phyloP scores from a whole-genome alignment of 2,888 invertebrate species.

The Emesis furor region DNA sequence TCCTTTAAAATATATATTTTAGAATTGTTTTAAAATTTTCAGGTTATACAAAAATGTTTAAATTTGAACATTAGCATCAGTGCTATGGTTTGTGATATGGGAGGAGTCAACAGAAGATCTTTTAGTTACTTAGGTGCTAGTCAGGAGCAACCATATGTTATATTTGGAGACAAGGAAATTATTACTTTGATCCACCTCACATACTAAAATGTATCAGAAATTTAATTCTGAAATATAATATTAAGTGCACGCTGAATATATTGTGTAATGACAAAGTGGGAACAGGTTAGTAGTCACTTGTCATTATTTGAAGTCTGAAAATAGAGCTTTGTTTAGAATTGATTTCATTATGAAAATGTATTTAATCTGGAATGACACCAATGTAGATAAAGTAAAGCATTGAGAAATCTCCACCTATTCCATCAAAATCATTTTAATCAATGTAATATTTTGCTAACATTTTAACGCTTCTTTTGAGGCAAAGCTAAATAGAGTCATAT shows the following conservation, averaged over 20 bases:
- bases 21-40: slow-evolving; percentile 39
- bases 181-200: slow-evolving; percentile 7
- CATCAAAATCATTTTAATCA: too few species aligned
- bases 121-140: too few species aligned
- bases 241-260: neutral
- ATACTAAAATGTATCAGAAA: slow-evolving; percentile 1
- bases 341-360: neutral
- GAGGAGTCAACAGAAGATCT: slow-evolving; percentile 57
- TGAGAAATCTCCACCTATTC: too few species aligned
- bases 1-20: neutral
- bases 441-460: too few species aligned
- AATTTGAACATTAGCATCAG: slow-evolving; percentile 45
- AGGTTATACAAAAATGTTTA: slow-evolving; percentile 62
- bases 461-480: too few species aligned
- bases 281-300: neutral
- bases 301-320: neutral
- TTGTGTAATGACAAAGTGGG: neutral
- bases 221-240: neutral
- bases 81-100: slow-evolving; percentile 63
- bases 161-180: neutral
- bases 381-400: too few species aligned
- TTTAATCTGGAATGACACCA: slow-evolving; percentile 38
- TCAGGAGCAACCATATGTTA: neutral
- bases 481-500: too few species aligned
- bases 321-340: neutral